Percentiles rank a stretch among this genome's conserved stretches.
Conservation (phyloP, 2,113 vertebrate species). For the human (Homo sapiens) region DNA sequence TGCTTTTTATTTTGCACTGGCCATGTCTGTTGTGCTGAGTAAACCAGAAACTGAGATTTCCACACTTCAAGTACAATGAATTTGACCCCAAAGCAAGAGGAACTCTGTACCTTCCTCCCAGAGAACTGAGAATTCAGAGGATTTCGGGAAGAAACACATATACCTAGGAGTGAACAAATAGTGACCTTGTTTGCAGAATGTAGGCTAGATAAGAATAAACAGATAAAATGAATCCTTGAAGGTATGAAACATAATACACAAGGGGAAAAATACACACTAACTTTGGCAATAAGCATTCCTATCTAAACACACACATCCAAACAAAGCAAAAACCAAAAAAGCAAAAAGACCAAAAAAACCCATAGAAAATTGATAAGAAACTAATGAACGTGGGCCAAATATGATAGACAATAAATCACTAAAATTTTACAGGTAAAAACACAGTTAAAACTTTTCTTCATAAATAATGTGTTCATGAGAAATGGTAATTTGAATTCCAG, state of each 20-base stretch:
- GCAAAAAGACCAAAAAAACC: not conserved
- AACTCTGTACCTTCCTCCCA: not conserved
- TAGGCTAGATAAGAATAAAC: not conserved
- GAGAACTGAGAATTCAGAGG: not conserved
- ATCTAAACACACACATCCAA: not conserved
- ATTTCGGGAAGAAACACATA: not conserved
- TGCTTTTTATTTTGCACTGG: not conserved
- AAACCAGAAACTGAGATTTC: not conserved
- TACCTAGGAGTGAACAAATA: not conserved
- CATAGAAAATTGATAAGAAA: not conserved
- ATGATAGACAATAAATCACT: conserved; percentile 63
- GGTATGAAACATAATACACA: not conserved
- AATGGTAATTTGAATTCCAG: conserved; percentile 74
- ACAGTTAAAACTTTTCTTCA: conserved; percentile 78
- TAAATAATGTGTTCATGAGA: conserved; percentile 17
- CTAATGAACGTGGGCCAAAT: not conserved
- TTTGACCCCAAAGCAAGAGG: not conserved
- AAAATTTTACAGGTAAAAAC: conserved; percentile 73
- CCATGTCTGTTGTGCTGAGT: not conserved
- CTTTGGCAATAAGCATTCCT: not conserved
- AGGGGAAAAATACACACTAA: not conserved
- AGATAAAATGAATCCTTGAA: not conserved
- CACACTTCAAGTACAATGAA: not conserved
- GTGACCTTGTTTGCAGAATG: not conserved
- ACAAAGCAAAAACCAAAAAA: conserved; percentile 28